A percentile compares a stretch with the other conserved stretches of the same genome.
These are phyloP conservation scores for Oryzias curvinotus DNA, from an alignment of 2,113 vertebrate species.

Conservation along the genomic window DNA sequence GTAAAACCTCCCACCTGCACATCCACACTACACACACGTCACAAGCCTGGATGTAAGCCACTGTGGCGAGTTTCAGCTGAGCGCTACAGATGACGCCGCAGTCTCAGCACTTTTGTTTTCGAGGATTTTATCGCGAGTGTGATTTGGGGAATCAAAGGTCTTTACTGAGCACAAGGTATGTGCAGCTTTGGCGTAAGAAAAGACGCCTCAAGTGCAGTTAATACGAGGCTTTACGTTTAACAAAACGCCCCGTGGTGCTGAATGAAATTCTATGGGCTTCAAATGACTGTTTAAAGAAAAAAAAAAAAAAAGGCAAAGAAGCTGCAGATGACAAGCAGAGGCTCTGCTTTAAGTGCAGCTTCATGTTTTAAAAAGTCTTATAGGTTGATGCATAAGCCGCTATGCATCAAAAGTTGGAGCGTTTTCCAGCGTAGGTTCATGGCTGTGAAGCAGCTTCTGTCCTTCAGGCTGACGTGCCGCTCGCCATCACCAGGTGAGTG, in stretches of 20 bases:
- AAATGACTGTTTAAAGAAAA: slow-evolving; percentile 36
- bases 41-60: slow-evolving; percentile 31
- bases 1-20: slow-evolving; percentile 50
- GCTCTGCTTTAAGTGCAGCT: slow-evolving; percentile 46
- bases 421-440: slow-evolving; percentile 25
- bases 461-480: background rate
- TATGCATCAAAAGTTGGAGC: slow-evolving; percentile 50
- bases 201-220: slow-evolving; percentile 59
- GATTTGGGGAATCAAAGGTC: slow-evolving; percentile 34
- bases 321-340: slow-evolving; percentile 12
- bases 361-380: slow-evolving; percentile 64
- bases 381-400: slow-evolving; percentile 47
- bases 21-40: slow-evolving; percentile 58
- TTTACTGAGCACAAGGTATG: slow-evolving; percentile 33
- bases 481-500: slow-evolving; percentile 20
- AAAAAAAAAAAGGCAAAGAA: slow-evolving; percentile 35
- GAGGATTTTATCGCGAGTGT: slow-evolving; percentile 20
- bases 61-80: slow-evolving; percentile 25
- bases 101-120: slow-evolving; percentile 42
- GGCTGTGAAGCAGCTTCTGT: slow-evolving; percentile 23
- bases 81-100: slow-evolving; percentile 18
- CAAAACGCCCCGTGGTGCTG: slow-evolving; percentile 46
- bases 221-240: slow-evolving; percentile 44
- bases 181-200: slow-evolving; percentile 1
- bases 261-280: slow-evolving; percentile 47